phyloP scores from a whole-genome alignment of 1,140 invertebrate species.

The Asobara japonica region DNA sequence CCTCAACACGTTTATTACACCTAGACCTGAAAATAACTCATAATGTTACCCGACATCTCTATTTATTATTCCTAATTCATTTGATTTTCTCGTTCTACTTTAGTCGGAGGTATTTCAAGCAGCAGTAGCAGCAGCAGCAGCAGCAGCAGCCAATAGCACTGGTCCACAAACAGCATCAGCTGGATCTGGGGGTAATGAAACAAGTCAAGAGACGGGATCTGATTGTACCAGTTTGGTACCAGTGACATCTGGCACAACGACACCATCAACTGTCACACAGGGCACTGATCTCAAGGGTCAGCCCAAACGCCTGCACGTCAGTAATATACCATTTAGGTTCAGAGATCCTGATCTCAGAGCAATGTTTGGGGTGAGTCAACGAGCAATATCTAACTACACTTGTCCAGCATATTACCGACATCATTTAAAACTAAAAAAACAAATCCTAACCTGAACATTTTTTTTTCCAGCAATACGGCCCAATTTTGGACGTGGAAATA shows the following conservation, averaged over 20 bases:
- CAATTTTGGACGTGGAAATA: constrained; percentile 98
- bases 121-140: constrained; percentile 61
- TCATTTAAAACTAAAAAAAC: too few relatives aligned
- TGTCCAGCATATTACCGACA: too few relatives aligned
- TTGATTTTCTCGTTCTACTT: constrained; percentile 33
- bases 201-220: constrained; percentile 53
- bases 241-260: constrained; percentile 66
- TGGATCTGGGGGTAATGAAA: constrained; percentile 52
- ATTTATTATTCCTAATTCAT: constrained; percentile 12
- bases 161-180: constrained; percentile 52
- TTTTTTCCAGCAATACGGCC: constrained; percentile 94
- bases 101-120: constrained; percentile 65
- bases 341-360: constrained; percentile 96
- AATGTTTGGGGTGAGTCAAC: constrained; percentile 98
- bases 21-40: too few relatives aligned
- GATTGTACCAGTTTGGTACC: constrained; percentile 55
- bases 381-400: too few relatives aligned
- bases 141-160: constrained; percentile 54
- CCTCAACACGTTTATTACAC: too few relatives aligned
- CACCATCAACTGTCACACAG: constrained; percentile 62
- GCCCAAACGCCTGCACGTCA: constrained; percentile 91
- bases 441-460: constrained; percentile 49
- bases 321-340: constrained; percentile 99
- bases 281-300: constrained; percentile 70
- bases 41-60: too few relatives aligned